Percentiles rank a stretch among this genome's conserved stretches.
These are phyloP conservation scores for Tragopan temminckii DNA, from an alignment of 2,797 vertebrate species.

Conservation along the genomic window DNA sequence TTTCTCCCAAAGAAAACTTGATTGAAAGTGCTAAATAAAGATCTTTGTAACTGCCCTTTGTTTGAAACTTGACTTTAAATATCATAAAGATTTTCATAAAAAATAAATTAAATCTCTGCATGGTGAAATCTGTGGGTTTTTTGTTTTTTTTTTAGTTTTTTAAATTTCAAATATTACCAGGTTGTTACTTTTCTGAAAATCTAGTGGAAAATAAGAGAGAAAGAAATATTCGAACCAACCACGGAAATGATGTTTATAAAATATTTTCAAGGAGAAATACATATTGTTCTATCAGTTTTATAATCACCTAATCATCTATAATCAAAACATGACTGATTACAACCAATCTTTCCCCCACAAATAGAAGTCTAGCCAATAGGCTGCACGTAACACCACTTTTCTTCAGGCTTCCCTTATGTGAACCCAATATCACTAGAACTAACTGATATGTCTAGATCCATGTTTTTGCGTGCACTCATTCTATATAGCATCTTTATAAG, in stretches of 20 bases:
- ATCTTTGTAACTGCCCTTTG: not conserved
- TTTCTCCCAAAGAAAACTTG: not conserved
- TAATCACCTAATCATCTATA: not conserved
- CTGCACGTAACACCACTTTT: not conserved
- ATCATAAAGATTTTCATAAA: not conserved
- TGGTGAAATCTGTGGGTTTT: fast-evolving
- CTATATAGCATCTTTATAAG: not conserved
- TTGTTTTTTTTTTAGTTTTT: not conserved
- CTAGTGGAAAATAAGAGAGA: not conserved
- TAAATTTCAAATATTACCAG: not conserved
- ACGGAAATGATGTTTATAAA: not conserved
- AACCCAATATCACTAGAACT: not conserved
- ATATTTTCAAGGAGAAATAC: not conserved
- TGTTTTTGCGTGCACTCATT: not conserved
- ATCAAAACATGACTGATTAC: not conserved
- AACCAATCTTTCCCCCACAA: not conserved
- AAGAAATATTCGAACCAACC: not conserved
- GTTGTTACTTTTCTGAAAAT: not conserved
- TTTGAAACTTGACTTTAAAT: not conserved
- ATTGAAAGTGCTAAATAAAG: not conserved
- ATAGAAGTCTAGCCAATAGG: not conserved
- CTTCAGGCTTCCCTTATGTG: fast-evolving
- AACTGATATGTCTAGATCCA: fast-evolving
- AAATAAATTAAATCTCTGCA: not conserved
- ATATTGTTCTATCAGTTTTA: not conserved